Conservation (phyloP, 1,140 invertebrate genomes). For the Bicyclus anynana region DNA sequence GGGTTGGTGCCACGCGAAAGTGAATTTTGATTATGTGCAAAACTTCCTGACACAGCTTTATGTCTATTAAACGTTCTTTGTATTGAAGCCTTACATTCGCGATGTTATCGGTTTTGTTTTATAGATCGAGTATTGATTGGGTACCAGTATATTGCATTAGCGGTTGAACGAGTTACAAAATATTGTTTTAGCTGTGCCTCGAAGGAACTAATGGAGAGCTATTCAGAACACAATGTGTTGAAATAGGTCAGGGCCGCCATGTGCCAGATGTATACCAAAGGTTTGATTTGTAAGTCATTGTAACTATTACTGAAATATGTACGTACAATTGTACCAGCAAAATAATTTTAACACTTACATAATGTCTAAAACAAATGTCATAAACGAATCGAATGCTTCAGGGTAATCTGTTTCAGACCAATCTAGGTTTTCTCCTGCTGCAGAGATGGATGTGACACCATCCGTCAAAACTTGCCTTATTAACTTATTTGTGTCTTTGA, state of each 20-base stretch:
- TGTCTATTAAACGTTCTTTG: background rate
- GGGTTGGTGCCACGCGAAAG: slow-evolving; percentile 25
- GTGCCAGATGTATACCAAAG: background rate
- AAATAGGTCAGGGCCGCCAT: background rate
- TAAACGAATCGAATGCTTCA: no score
- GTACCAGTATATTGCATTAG: slow-evolving; percentile 4
- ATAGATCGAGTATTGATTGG: slow-evolving; percentile 2
- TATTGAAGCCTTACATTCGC: background rate
- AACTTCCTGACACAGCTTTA: slow-evolving; percentile 17
- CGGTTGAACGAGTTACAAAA: slow-evolving; percentile 3
- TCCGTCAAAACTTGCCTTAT: no score
- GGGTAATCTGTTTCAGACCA: no score
- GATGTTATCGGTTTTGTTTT: slow-evolving; percentile 15
- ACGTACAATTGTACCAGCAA: no score
- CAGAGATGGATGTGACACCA: no score
- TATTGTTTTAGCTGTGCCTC: background rate
- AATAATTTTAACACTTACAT: no score
- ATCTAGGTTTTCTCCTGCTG: no score
- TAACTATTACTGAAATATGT: background rate
- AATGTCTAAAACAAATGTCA: no score
- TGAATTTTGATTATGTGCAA: slow-evolving; percentile 26
- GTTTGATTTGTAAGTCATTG: background rate
- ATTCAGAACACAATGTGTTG: background rate
- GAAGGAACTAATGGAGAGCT: background rate
- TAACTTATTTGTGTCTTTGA: no score